A percentile compares a stretch with the other conserved stretches of the same genome.
Conservation (phyloP, 1,140 invertebrate genomes). For the Asobara japonica region DNA sequence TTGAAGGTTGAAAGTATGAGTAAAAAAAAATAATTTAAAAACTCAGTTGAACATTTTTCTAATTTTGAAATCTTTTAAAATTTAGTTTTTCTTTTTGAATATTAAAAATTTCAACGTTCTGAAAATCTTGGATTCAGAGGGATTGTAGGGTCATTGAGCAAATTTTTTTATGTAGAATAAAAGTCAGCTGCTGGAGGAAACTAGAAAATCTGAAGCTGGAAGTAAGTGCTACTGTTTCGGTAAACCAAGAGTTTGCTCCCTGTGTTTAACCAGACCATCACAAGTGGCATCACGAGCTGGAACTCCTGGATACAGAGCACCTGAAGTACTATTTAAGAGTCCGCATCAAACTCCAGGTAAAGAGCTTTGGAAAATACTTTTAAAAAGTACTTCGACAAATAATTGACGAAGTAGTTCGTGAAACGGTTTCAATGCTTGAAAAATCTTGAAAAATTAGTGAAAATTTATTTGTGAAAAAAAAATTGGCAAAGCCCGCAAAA, state of each 20-base stretch:
- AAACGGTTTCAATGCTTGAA: too few species aligned
- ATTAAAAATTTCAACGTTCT: constrained; percentile 4
- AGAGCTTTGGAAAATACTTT: neutral
- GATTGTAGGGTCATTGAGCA: neutral
- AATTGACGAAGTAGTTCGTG: too few species aligned
- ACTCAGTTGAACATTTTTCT: constrained; percentile 8
- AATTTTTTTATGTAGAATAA: constrained; percentile 50
- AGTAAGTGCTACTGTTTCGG: constrained; percentile 73
- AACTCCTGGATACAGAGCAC: constrained; percentile 89
- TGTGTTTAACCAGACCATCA: constrained; percentile 70
- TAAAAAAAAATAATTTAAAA: too few species aligned
- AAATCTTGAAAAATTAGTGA: neutral
- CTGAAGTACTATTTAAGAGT: constrained; percentile 86
- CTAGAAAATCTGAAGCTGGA: constrained; percentile 42
- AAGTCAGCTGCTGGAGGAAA: constrained; percentile 41
- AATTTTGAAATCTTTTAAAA: too few species aligned
- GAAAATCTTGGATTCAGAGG: neutral
- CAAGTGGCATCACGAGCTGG: constrained; percentile 83
- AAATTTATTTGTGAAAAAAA: too few species aligned
- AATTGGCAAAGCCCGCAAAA: too few species aligned
- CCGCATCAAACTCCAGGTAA: constrained; percentile 78
- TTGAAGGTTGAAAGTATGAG: too few species aligned
- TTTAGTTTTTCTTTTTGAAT: neutral
- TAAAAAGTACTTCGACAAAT: too few species aligned
- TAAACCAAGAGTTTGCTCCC: constrained; percentile 71